These are phyloP conservation scores for Graphium colonna DNA, from an alignment of 2,888 invertebrate species.

Conservation along the genomic window DNA sequence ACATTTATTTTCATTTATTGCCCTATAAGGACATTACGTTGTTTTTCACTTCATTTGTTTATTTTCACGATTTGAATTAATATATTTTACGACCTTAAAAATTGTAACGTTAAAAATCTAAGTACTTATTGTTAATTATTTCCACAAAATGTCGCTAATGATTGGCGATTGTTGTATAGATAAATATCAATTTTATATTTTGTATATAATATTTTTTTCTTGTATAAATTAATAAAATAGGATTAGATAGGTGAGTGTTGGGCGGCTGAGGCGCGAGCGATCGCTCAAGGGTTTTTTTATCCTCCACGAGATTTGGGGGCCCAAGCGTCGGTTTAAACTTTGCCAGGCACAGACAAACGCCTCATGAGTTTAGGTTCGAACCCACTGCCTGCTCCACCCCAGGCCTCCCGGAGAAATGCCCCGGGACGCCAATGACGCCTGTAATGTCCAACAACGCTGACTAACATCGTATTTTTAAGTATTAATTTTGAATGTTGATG, in stretches of 20 bases:
- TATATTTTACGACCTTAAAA: slow-evolving; percentile 41
- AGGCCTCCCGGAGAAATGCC: too few relatives aligned
- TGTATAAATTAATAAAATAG: slow-evolving; percentile 72
- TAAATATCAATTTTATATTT: slow-evolving; percentile 74
- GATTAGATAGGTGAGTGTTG: slow-evolving; percentile 62
- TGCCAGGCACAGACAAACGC: too few relatives aligned
- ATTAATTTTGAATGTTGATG: slow-evolving; percentile 75
- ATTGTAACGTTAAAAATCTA: slow-evolving; percentile 45
- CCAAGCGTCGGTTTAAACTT: too few relatives aligned
- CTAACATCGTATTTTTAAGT: slow-evolving; percentile 70
- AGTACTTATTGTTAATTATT: slow-evolving; percentile 68
- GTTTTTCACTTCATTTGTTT: slow-evolving; percentile 41
- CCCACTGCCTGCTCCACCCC: too few relatives aligned
- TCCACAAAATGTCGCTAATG: slow-evolving; percentile 53
- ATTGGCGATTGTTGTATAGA: slow-evolving; percentile 62
- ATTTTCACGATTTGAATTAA: slow-evolving; percentile 45
- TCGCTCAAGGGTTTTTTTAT: too few relatives aligned
- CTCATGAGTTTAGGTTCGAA: too few relatives aligned
- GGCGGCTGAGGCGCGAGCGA: slow-evolving; percentile 32
- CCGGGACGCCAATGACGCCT: too few relatives aligned
- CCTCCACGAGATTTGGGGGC: too few relatives aligned
- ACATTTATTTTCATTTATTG: slow-evolving; percentile 15
- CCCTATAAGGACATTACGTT: slow-evolving; percentile 25
- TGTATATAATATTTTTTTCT: slow-evolving; percentile 71
- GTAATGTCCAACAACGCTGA: slow-evolving; percentile 41